Conservation (phyloP, 2,888 invertebrate genomes). For the Sesia bembeciformis region DNA sequence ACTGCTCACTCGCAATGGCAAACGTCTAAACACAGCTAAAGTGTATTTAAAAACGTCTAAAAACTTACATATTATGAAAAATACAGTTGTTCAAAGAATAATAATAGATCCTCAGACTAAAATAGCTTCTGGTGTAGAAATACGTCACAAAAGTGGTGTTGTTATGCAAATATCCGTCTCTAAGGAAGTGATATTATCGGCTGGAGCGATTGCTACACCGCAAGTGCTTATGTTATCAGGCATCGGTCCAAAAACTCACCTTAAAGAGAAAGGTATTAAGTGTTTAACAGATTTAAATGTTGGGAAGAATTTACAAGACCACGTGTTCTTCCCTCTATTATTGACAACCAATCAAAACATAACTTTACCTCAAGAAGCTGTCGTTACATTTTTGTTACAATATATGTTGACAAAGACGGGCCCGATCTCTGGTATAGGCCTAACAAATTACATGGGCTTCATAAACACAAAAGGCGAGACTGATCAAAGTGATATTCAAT, state of each 20-base stretch:
- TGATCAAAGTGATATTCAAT: constrained; percentile 67
- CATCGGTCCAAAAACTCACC: constrained; percentile 50
- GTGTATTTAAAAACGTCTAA: constrained; percentile 41
- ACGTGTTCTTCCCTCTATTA: constrained; percentile 40
- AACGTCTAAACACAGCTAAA: constrained; percentile 63
- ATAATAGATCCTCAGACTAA: constrained; percentile 57
- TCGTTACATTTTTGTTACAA: constrained; percentile 36
- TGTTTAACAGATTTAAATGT: constrained; percentile 49
- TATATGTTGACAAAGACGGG: constrained; percentile 68
- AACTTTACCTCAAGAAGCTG: constrained; percentile 14
- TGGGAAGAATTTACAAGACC: constrained; percentile 69
- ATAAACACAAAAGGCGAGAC: constrained; percentile 49
- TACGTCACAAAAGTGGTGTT: constrained; percentile 34
- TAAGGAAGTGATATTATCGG: constrained; percentile 66
- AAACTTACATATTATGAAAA: constrained; percentile 54
- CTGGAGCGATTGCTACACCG: constrained; percentile 63
- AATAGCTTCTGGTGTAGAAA: constrained; percentile 43
- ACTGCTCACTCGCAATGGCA: constrained; percentile 54
- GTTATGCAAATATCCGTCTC: constrained; percentile 33
- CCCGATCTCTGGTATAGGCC: constrained; percentile 46
- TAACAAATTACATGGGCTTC: constrained; percentile 65
- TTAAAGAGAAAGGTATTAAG: constrained; percentile 37
- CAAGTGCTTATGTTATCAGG: constrained; percentile 69
- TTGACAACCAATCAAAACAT: constrained; percentile 18
- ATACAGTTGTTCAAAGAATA: constrained; percentile 62